A percentile compares a stretch with the other conserved stretches of the same genome.
These are phyloP conservation scores for Pachypeltis micranthus DNA, from an alignment of 1,140 invertebrate genomes.

Conservation along the genomic window DNA sequence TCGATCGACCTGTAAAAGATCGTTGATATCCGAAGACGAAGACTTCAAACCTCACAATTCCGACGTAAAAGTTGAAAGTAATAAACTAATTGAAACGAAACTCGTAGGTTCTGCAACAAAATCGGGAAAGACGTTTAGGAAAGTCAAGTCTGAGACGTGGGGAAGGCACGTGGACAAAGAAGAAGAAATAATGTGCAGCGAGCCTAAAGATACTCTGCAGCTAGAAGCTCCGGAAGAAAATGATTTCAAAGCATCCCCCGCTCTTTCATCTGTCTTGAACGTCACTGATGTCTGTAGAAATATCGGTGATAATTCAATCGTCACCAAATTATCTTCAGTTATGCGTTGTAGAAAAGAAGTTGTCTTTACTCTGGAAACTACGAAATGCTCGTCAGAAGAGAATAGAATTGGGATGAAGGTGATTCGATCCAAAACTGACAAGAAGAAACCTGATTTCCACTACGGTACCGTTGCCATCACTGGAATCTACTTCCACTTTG, in stretches of 20 bases:
- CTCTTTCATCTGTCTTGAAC: too few species aligned
- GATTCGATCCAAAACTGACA: background rate
- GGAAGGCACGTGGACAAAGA: background rate
- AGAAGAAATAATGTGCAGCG: background rate
- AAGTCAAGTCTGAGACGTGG: background rate
- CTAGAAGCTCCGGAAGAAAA: too few species aligned
- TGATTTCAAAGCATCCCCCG: too few species aligned
- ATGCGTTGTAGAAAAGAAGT: background rate
- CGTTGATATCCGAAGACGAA: too few species aligned
- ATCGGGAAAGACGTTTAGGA: background rate
- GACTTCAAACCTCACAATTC: too few species aligned
- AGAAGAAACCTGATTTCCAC: conserved; percentile 4
- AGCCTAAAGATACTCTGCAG: too few species aligned
- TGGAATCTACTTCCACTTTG: conserved; percentile 13
- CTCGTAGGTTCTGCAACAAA: too few species aligned
- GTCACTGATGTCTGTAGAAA: too few species aligned
- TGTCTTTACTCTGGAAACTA: background rate
- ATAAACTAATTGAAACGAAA: too few species aligned
- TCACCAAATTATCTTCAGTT: too few species aligned
- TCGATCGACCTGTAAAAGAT: background rate
- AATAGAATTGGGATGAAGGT: conserved; percentile 5
- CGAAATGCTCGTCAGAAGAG: background rate
- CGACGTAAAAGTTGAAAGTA: too few species aligned
- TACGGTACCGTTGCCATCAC: conserved; percentile 5
- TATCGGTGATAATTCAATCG: too few species aligned